Percentiles rank a stretch among this genome's conserved stretches.
These are phyloP conservation scores for Arothron firmamentum DNA, from an alignment of 2,113 vertebrate species.

Conservation along the genomic window DNA sequence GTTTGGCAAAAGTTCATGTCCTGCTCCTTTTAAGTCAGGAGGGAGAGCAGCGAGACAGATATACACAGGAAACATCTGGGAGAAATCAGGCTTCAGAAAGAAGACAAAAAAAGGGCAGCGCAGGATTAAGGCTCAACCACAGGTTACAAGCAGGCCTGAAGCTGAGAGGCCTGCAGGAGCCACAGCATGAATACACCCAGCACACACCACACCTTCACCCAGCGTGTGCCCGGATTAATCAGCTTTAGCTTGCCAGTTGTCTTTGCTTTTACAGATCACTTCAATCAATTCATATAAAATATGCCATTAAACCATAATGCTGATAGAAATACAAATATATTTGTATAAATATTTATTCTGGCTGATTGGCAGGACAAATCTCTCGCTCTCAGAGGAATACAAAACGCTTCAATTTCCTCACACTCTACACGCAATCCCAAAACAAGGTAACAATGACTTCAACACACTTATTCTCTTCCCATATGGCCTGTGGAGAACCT, in stretches of 20 bases:
- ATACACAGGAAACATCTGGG: conserved; percentile 82
- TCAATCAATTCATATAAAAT: too few relatives aligned
- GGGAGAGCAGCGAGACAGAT: conserved; percentile 18
- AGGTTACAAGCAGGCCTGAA: conserved; percentile 67
- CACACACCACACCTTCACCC: not conserved
- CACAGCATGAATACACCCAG: conserved; percentile 42
- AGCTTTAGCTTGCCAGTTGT: too few relatives aligned
- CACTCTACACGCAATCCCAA: conserved; percentile 50
- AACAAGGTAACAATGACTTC: conserved; percentile 63
- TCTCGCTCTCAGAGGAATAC: too few relatives aligned
- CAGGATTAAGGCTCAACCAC: conserved; percentile 66
- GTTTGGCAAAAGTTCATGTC: conserved; percentile 50
- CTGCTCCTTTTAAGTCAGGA: conserved; percentile 57
- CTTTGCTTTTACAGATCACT: too few relatives aligned
- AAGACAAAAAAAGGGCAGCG: conserved; percentile 33
- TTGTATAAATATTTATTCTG: too few relatives aligned
- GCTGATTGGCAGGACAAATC: too few relatives aligned
- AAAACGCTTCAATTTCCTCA: conserved; percentile 1
- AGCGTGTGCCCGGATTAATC: too few relatives aligned
- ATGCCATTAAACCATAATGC: too few relatives aligned
- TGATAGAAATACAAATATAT: too few relatives aligned
- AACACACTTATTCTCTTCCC: conserved; percentile 40
- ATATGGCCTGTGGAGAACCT: conserved; percentile 59
- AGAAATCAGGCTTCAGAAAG: conserved; percentile 64
- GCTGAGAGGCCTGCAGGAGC: conserved; percentile 38